Base-by-base conservation (phyloP, 2,797 vertebrate species). In the Myotis myotis region DNA sequence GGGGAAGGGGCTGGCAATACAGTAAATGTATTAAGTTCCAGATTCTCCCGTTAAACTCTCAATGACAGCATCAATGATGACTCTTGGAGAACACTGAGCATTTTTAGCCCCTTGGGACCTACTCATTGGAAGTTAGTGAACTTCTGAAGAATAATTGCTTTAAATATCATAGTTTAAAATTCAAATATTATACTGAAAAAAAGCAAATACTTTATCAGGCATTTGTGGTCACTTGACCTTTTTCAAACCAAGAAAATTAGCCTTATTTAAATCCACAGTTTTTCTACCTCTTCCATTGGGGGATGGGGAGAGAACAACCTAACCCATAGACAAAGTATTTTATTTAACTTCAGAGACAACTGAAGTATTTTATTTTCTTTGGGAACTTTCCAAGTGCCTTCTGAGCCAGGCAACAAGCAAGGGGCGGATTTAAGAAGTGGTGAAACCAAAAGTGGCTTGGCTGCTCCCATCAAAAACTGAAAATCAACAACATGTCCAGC, bases 151-250 rank as follows among this genome's bases (percentile, higher is more conserved):
- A 75, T 92, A 96, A 96, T 89, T 96, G 85, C 55, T 94, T 92
- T 95, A 96, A 97, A 96, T 97, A 96, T 66, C 90, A 47, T 96
- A 84, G 96, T 97, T 96, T 89, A 89, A 96, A 96, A 96, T 97
- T 96, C 84, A 96, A 96, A 96, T 95, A 91, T 92, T 96, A 79
- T 30, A 76, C 70, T 87, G n/a, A 70, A 93, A 95, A 55, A 96
- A 95, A 82, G 49, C 72, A 97, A 97, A 96, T 96, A 92, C 92
- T 95, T 96, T 89, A 96, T 95, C 91, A 88, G 85, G 91, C 78
- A 93, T 97, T 93, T 93, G 93, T 95, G 95, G 94, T 97, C 96
- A 80, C 71, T 97, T 97, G 96, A 97, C 91, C 96, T 97, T 97
- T 97, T 95, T 89, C 49, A 94, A 93, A 96, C 55, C 88, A 91